These are phyloP conservation scores for Drosophila navojoa DNA, from an alignment of 1,140 invertebrate genomes.

Conservation along the genomic window DNA sequence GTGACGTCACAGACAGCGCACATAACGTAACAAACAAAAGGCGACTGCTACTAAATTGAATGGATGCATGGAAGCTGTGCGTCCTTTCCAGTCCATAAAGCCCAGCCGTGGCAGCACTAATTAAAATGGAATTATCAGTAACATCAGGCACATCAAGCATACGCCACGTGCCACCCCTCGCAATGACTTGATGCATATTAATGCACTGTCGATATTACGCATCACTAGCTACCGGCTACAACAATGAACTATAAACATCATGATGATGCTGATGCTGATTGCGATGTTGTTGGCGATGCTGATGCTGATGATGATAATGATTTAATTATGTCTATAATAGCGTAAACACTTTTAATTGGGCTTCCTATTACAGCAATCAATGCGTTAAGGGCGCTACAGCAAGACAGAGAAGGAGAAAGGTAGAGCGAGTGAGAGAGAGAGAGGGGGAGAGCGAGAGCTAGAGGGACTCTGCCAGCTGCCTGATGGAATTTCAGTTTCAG, in stretches of 20 bases:
- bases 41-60: conserved; percentile 1
- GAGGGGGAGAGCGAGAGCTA: not conserved
- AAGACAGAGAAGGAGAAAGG: not conserved
- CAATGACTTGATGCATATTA: conserved; percentile 42
- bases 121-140: conserved; percentile 50
- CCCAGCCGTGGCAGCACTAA: conserved; percentile 27
- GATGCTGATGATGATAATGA: conserved; percentile 18
- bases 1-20: conserved; percentile 52
- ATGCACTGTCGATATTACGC: conserved; percentile 57
- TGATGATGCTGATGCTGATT: conserved; percentile 1
- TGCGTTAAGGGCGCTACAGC: conserved; percentile 25
- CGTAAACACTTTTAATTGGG: conserved; percentile 78
- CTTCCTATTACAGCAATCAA: conserved; percentile 70
- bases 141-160: conserved; percentile 47
- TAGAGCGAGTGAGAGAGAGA: not conserved
- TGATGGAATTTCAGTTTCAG: conserved; percentile 42
- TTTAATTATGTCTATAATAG: conserved; percentile 67
- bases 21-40: not conserved
- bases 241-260: conserved; percentile 21
- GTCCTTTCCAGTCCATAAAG: conserved; percentile 48
- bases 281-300: conserved; percentile 31
- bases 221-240: conserved; percentile 34
- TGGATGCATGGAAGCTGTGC: conserved; percentile 25
- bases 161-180: conserved; percentile 41
- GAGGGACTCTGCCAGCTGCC: conserved; percentile 20